Evolutionary conservation across 2,888 invertebrate species (phyloP), one percentile per base, ranked within the genome.

Genomic region (Incurvaria masculella): DNA sequence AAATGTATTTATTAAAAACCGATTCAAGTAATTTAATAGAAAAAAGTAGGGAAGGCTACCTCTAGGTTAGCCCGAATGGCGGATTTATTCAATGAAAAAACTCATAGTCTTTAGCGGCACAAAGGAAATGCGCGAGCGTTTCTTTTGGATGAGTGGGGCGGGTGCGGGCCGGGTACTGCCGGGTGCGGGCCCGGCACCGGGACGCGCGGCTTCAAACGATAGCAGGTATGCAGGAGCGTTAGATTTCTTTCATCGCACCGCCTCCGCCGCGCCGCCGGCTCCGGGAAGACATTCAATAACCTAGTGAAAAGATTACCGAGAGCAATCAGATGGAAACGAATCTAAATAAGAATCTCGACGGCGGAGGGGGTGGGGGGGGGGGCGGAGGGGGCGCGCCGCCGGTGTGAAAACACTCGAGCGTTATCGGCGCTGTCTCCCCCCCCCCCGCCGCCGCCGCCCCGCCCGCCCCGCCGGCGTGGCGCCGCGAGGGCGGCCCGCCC

Each of bases 311-410:
- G 76, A 78, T 78, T 75, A 78, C 75, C 66, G 69, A 72, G 75
- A 75, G 78, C 76, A 76, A 78, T 78, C 78, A 78, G 75, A 74
- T 74, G 76, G 75, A 78, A 76, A 78, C 75, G 74, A 76, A 78
- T 78, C 78, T 78, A 78, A 78, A 78, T 78, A 78, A 76, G 76
- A 78, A 78, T 78, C 78, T 78, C 72, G 71, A 69, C 71, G 69
- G 74, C 72, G 70, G 69, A 70, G 68, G 65, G 65, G 69, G 69
- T 64, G 61, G 65, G 60, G 63, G 59, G 63, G 66, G 64, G 65
- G 63, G 63, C 61, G 57, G 59, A 42, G 47, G 59, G 60, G 60
- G 61, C 61, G 63, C 67, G 68, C 60, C 63, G 38, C n/a, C 26
- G 21, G 14, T 19, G 11, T 64, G 68, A 68, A 71, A 74, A 72